A percentile compares a stretch with the other conserved stretches of the same genome.
Evolutionary conservation across 2,113 vertebrate genomes (phyloP).

Genomic region (Casuarius casuarius): DNA sequence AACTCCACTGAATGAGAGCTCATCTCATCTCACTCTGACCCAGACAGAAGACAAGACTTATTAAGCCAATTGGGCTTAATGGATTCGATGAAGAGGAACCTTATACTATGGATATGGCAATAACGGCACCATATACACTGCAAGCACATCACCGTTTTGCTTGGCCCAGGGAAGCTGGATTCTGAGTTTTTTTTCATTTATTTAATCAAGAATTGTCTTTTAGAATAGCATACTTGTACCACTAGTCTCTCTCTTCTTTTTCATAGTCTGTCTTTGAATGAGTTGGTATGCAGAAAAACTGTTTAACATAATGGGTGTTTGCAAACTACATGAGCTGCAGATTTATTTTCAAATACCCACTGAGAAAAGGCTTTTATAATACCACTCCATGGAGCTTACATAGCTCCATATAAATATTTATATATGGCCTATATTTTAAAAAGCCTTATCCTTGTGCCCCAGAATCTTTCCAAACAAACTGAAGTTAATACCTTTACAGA

Average conservation of each 20-base stretch:
- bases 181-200: not conserved
- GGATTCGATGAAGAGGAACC: not conserved
- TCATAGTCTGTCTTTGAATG: not conserved
- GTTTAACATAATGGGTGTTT: not conserved
- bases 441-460: not conserved
- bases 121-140: not conserved
- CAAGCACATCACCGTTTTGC: not conserved
- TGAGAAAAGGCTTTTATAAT: not conserved
- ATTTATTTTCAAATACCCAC: not conserved
- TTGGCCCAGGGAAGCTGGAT: not conserved
- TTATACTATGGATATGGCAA: not conserved
- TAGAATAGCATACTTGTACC: not conserved
- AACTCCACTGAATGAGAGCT: not conserved
- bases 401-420: not conserved
- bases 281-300: not conserved
- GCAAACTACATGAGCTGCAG: not conserved
- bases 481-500: not conserved
- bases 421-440: not conserved
- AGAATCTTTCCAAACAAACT: not conserved
- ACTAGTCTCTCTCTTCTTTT: not conserved
- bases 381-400: not conserved
- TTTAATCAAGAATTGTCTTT: not conserved
- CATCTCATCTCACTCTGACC: not conserved
- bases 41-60: not conserved
- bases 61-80: not conserved